These are phyloP conservation scores for Molothrus ater DNA, from an alignment of 2,797 vertebrate species.

Conservation along the genomic window DNA sequence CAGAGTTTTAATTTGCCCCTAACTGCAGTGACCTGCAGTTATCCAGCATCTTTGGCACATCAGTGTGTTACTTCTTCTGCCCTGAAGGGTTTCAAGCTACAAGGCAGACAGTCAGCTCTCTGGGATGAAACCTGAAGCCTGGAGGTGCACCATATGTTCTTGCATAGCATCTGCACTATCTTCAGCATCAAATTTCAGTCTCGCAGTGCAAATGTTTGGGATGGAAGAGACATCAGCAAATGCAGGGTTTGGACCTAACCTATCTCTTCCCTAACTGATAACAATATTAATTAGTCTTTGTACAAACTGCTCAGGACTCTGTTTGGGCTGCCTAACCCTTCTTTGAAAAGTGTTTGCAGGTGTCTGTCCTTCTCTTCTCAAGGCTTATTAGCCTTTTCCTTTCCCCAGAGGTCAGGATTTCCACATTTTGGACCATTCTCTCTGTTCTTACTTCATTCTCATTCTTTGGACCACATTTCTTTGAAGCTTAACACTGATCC, in stretches of 20 bases:
- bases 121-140: not conserved
- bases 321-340: not conserved
- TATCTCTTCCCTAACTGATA: not conserved
- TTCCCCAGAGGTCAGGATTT: not conserved
- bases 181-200: not conserved
- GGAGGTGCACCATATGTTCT: not conserved
- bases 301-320: not conserved
- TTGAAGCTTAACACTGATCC: not conserved
- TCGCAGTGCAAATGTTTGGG: not conserved
- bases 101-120: not conserved
- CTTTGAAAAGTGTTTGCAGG: not conserved
- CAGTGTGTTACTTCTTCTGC: not conserved
- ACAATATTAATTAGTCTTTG: accelerated
- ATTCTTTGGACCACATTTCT: not conserved
- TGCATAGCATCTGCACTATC: not conserved
- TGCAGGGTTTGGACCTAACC: not conserved
- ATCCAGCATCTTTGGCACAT: not conserved
- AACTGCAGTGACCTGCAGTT: not conserved
- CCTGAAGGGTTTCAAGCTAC: not conserved
- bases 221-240: not conserved
- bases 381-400: not conserved
- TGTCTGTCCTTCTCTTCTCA: not conserved
- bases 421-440: not conserved
- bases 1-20: not conserved
- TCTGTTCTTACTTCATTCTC: not conserved